Evolutionary conservation across 2,797 vertebrate genomes (phyloP), one percentile per base, ranked within the genome.

Genomic region (Aplochiton taeniatus): DNA sequence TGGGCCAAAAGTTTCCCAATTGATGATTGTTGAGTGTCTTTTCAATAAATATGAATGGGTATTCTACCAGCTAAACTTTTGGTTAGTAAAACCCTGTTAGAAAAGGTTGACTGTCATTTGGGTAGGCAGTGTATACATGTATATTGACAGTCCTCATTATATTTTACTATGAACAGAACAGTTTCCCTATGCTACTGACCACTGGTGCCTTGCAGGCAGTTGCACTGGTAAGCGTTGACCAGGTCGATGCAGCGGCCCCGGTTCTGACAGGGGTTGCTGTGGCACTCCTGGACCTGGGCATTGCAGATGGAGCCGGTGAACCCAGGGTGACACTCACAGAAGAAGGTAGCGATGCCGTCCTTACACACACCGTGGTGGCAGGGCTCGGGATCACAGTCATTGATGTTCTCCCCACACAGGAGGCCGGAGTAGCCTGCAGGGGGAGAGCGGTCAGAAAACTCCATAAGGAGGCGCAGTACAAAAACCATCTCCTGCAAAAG

Each of bases 201-300:
- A 60, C 88, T 87, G 0, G 95, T 98, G 66, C 97, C 97, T 0
- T 81, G 79, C 60, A 83, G 89, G 72, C 97, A 98, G 87, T 93
- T 92, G 72, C 97, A 98, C 63, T 95, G 93, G 87, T 96, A 98
- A 64, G 90, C 90, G 1, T 97, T 96, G 55, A 96, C 95, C 47
- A 92, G 88, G 83, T 98, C 96, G 0, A 96, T 86, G 82, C 97
- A 98, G 77, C 91, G 95, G 9, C 94, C 96, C 14, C 93, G 88
- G n/a, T 97, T 95, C 68, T 95, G 91, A 81, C 97, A 98, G 0
- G 97, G 97, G 75, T 92, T 92, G 86, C 96, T 98, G 75, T 92
- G 88, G 74, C 97, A 98, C 74, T 98, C 96, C 0, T 95, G 88
- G 18, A 98, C 91, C 87, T 96, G 95, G 83, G 94, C 91, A 0